Evolutionary conservation across 2,888 invertebrate genomes (phyloP).

Genomic region (Gnatocerus cornutus): DNA sequence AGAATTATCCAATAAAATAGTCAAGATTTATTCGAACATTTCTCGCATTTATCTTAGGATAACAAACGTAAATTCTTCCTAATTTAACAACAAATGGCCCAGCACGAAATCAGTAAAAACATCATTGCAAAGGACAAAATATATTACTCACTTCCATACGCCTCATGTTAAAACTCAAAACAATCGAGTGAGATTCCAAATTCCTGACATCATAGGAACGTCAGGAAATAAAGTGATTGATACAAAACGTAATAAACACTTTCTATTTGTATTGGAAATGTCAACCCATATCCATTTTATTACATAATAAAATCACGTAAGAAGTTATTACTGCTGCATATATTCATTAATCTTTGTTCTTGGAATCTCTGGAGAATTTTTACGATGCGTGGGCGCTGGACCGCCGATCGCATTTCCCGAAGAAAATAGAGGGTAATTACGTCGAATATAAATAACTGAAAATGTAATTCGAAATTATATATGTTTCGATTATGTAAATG

Average conservation of each 20-base stretch:
- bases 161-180: no score
- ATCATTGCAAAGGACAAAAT: no score
- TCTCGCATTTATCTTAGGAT: no score
- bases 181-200: no score
- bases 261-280: slow-evolving; percentile 29
- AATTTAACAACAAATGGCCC: no score
- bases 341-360: slow-evolving; percentile 38
- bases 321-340: slow-evolving; percentile 28
- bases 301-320: slow-evolving; percentile 35
- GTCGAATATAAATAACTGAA: slow-evolving; percentile 55
- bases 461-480: slow-evolving; percentile 55
- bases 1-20: no score
- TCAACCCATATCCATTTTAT: slow-evolving; percentile 34
- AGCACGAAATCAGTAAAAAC: no score
- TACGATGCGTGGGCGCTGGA: slow-evolving; percentile 18
- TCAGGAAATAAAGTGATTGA: neutral
- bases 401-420: no score
- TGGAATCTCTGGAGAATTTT: neutral
- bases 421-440: slow-evolving; percentile 7
- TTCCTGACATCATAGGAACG: no score
- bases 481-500: slow-evolving; percentile 61
- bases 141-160: no score
- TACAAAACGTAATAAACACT: slow-evolving; percentile 20
- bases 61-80: no score
- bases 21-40: no score